These are phyloP conservation scores for Amazona finschi DNA, from an alignment of 2,797 vertebrate genomes.

Conservation along the genomic window DNA sequence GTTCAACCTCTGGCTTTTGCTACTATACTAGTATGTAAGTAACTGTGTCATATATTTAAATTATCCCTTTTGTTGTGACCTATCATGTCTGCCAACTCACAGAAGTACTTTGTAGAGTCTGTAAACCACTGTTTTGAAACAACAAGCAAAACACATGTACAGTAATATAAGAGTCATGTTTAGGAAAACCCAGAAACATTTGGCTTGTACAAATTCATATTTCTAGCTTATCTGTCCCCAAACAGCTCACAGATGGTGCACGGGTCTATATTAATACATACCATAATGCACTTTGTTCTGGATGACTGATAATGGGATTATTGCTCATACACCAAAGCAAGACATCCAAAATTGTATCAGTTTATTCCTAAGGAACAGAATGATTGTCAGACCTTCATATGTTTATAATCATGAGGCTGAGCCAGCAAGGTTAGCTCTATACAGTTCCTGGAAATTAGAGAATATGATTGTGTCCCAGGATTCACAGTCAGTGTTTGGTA, in stretches of 20 bases:
- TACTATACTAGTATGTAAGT: neutral
- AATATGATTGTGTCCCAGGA: neutral
- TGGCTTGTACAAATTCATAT: neutral
- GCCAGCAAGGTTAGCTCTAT: neutral
- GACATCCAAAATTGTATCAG: neutral
- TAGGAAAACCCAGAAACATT: neutral
- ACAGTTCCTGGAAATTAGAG: neutral
- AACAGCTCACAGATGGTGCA: neutral
- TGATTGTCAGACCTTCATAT: neutral
- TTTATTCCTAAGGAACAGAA: neutral
- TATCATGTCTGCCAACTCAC: neutral
- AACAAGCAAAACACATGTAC: neutral
- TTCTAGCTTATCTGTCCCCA: slow-evolving; percentile 2
- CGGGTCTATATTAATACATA: neutral
- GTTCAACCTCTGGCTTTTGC: neutral
- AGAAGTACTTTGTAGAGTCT: neutral
- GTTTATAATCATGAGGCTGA: neutral
- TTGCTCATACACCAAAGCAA: slow-evolving; percentile 8
- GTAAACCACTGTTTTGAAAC: neutral
- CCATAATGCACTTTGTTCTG: slow-evolving; percentile 23
- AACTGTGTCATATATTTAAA: neutral
- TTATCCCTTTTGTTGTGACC: neutral
- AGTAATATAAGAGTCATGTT: neutral
- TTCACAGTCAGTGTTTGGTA: neutral
- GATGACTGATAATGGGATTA: slow-evolving; percentile 51